These are phyloP conservation scores for Arctopsyche grandis DNA, from an alignment of 1,140 invertebrate genomes.

Conservation along the genomic window DNA sequence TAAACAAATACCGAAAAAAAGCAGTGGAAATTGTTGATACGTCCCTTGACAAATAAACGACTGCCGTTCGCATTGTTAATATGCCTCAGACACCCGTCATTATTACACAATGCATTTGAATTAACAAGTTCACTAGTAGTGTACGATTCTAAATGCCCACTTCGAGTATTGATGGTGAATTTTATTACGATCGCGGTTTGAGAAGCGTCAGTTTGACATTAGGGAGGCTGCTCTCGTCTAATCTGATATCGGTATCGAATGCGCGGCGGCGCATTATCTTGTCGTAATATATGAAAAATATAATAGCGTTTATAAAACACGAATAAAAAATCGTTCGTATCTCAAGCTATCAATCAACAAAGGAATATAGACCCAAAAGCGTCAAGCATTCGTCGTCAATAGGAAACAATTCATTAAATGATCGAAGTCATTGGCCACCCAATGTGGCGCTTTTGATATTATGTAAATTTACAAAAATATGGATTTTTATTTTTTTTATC, in stretches of 20 bases:
- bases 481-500: not conserved
- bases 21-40: not conserved
- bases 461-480: not conserved
- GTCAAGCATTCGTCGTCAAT: conserved; percentile 3
- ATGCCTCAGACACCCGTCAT: not conserved
- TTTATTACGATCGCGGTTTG: too few relatives aligned
- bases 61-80: conserved; percentile 8
- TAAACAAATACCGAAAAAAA: conserved; percentile 2
- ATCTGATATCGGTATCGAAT: conserved; percentile 40
- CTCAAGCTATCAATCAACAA: conserved; percentile 21
- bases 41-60: conserved; percentile 28
- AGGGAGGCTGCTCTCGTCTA: not conserved
- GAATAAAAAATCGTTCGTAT: conserved; percentile 8
- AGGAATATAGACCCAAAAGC: not conserved
- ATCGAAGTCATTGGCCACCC: conserved; percentile 31
- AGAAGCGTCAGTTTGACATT: too few relatives aligned
- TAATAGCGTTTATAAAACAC: conserved; percentile 17
- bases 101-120: too few relatives aligned
- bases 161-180: too few relatives aligned
- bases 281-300: conserved; percentile 31
- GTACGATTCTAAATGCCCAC: too few relatives aligned
- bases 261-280: conserved; percentile 22
- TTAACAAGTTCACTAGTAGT: too few relatives aligned
- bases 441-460: conserved; percentile 16
- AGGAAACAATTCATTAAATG: conserved; percentile 13